A percentile compares a stretch with the other conserved stretches of the same genome.
Conservation (phyloP, 1,140 invertebrate genomes). For the Drosophila melanica region DNA sequence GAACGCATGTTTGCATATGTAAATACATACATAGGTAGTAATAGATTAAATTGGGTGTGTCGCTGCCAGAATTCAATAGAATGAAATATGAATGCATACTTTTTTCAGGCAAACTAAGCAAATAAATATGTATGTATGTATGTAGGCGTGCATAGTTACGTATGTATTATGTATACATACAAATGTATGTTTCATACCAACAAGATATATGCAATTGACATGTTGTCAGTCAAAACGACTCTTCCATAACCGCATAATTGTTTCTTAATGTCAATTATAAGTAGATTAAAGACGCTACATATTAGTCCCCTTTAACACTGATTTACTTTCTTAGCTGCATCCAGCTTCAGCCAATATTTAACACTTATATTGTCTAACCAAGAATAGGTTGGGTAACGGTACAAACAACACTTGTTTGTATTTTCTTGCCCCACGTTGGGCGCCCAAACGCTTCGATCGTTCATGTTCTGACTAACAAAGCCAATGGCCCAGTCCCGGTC, state of each 20-base stretch:
- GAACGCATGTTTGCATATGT: constrained; percentile 9
- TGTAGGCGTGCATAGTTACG: constrained; percentile 31
- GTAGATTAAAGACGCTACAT: constrained; percentile 19
- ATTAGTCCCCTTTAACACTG: not conserved
- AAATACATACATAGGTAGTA: constrained; percentile 27
- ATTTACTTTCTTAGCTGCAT: not conserved
- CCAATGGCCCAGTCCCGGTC: no score
- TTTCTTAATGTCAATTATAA: constrained; percentile 52
- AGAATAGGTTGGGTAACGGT: not conserved
- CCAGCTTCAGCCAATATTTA: not conserved
- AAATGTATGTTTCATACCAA: constrained; percentile 10
- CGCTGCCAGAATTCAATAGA: constrained; percentile 26
- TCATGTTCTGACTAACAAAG: no score
- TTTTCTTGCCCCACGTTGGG: no score
- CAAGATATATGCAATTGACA: not conserved
- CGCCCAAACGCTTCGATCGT: no score
- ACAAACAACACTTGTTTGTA: no score
- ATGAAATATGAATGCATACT: not conserved
- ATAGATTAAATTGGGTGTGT: constrained; percentile 29
- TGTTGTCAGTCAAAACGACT: constrained; percentile 12
- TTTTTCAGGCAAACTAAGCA: constrained; percentile 20
- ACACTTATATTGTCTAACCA: not conserved
- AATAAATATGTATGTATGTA: constrained; percentile 29
- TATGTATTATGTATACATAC: constrained; percentile 6
- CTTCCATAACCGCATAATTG: constrained; percentile 32